Conservation (phyloP, 2,888 invertebrate species). For the Alsophila aescularia region DNA sequence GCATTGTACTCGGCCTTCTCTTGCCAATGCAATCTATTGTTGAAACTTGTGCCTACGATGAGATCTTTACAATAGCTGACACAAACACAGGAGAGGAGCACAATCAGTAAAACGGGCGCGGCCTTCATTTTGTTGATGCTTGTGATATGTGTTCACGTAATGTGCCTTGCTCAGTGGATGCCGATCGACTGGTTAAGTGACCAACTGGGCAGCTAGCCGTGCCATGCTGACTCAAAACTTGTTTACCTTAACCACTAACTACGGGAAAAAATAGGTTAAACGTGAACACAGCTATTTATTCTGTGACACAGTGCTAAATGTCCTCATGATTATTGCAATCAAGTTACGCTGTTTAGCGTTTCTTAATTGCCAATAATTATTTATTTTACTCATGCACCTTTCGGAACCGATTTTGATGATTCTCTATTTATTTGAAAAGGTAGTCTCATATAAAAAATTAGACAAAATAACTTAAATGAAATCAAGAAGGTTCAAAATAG, state of each 20-base stretch:
- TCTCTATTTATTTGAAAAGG: too few relatives aligned
- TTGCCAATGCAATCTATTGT: constrained; percentile 69
- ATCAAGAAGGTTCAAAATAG: too few relatives aligned
- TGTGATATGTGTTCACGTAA: constrained; percentile 40
- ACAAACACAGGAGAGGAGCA: constrained; percentile 60
- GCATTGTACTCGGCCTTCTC: constrained; percentile 75
- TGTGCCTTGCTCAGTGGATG: constrained; percentile 55
- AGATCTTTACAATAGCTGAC: constrained; percentile 68
- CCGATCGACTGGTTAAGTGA: constrained; percentile 51
- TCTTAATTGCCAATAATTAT: not conserved
- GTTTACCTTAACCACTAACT: constrained; percentile 56
- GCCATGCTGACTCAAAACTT: constrained; percentile 42
- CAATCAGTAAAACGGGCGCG: constrained; percentile 55
- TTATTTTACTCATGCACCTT: too few relatives aligned
- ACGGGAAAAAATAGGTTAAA: constrained; percentile 58
- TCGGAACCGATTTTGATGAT: not conserved
- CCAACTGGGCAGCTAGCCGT: constrained; percentile 1
- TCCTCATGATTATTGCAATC: constrained; percentile 14
- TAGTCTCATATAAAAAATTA: too few relatives aligned
- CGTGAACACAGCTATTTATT: constrained; percentile 19
- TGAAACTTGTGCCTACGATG: constrained; percentile 75
- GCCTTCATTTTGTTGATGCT: constrained; percentile 62
- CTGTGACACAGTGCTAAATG: constrained; percentile 11
- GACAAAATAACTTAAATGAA: too few relatives aligned
- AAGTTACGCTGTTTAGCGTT: too few relatives aligned